A percentile compares a stretch with the other conserved stretches of the same genome.
phyloP scores from a whole-genome alignment of 2,888 invertebrate genomes.

The Diplazon laetatorius region DNA sequence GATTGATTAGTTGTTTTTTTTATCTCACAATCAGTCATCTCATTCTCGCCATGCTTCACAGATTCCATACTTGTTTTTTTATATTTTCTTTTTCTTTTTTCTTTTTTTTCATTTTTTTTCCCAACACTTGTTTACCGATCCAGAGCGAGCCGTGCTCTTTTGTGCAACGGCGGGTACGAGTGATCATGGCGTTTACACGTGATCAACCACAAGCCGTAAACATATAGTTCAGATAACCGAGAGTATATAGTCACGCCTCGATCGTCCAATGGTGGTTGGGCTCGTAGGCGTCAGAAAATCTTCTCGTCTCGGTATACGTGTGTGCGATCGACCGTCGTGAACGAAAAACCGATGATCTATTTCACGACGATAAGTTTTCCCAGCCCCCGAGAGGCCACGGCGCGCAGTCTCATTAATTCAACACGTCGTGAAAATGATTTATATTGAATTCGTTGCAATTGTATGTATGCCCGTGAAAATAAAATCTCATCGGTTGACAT shows the following conservation, averaged over 20 bases:
- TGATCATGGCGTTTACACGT: conserved; percentile 74
- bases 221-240: conserved; percentile 72
- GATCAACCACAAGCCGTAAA: conserved; percentile 74
- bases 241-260: conserved; percentile 23
- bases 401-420: too few relatives aligned
- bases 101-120: not conserved
- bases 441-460: too few relatives aligned
- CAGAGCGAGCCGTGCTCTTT: conserved; percentile 48
- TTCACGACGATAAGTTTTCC: not conserved
- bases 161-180: conserved; percentile 38
- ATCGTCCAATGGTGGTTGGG: conserved; percentile 20
- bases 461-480: too few relatives aligned
- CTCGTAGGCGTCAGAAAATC: conserved; percentile 19
- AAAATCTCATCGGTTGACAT: too few relatives aligned
- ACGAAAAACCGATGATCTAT: conserved; percentile 3
- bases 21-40: conserved; percentile 26
- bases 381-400: too few relatives aligned
- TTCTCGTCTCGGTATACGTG: not conserved
- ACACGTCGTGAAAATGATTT: too few relatives aligned
- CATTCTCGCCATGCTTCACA: conserved; percentile 32
- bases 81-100: not conserved
- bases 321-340: not conserved
- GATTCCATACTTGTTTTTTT: conserved; percentile 38
- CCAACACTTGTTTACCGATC: conserved; percentile 66
- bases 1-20: conserved; percentile 36